Evolutionary conservation across 2,888 invertebrate species (phyloP).

Genomic region (Spisula subtruncata): DNA sequence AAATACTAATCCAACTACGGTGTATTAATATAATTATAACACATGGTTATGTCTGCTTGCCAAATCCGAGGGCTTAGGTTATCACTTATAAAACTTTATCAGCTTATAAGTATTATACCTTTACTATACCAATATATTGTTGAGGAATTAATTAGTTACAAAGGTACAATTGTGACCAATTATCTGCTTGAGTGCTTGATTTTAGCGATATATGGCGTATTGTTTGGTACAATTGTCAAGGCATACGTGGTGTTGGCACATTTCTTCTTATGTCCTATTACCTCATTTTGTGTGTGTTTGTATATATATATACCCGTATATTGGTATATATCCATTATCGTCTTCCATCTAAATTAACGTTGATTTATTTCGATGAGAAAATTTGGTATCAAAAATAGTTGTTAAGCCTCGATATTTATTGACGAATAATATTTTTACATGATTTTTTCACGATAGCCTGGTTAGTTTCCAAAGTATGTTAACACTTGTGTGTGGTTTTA

Average conservation of each 20-base stretch:
- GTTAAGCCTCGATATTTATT: background rate
- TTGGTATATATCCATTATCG: background rate
- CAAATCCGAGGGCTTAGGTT: slow-evolving; percentile 24
- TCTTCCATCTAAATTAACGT: background rate
- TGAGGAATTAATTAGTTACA: slow-evolving; percentile 39
- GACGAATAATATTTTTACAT: slow-evolving; percentile 10
- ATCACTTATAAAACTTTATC: slow-evolving; percentile 18
- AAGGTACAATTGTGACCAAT: slow-evolving; percentile 20
- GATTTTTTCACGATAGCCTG: slow-evolving; percentile 17
- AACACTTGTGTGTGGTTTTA: slow-evolving; percentile 7
- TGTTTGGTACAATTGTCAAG: slow-evolving; percentile 6
- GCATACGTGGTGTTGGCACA: slow-evolving; percentile 20
- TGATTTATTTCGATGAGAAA: slow-evolving; percentile 11
- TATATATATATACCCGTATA: background rate
- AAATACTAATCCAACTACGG: background rate
- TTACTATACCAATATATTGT: background rate
- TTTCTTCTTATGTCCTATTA: slow-evolving; percentile 1
- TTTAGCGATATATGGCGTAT: background rate
- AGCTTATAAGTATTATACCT: slow-evolving; percentile 35
- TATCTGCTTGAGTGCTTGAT: slow-evolving; percentile 30
- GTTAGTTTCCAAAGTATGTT: slow-evolving; percentile 21
- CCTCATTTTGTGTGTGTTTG: no score
- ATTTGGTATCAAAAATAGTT: slow-evolving; percentile 11
- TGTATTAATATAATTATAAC: background rate
- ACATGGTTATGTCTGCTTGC: slow-evolving; percentile 22